Base-by-base conservation (phyloP, 2,113 vertebrate genomes). In the Malaclemys terrapin region DNA sequence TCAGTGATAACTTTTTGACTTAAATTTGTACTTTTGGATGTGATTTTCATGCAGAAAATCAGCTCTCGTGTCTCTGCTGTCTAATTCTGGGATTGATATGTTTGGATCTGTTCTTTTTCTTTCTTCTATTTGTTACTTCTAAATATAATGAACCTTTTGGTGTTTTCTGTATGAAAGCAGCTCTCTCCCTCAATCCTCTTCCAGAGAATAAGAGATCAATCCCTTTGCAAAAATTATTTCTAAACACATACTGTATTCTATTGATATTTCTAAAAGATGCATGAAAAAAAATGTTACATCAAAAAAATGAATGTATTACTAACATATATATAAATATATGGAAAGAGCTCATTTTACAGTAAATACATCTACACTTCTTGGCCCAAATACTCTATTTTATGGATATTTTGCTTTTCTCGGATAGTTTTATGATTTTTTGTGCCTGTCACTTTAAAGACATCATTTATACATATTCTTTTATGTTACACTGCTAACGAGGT, bases 381-480 rank as follows among this genome's bases (percentile, higher is more conserved):
- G 75, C 31, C 84, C 47, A 93, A 62, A 95, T 92, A 94, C 87
- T 95, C 69, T 62, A 52, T 17, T 69, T 92, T 94, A 90, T 83
- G 52, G 59, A 84, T 93, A 85, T 9, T 52, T 87, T 89, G 8
- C 29, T 92, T 94, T 78, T 91, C 84, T 92, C 65, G 75, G 89
- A 82, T 53, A 85, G 87, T 92, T n/a, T 95, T 94, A 93, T 97
- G 93, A 97, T 95, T 90, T 6, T 94, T 24, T 95, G 54, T 95
- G 47, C 82, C 80, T 95, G 93, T 95, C 95, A 93, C 80, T 94
- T 96, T 72, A 95, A 97, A 96, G 91, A 94, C 95, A 97, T 97
- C 89, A 93, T 96, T 95, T 89, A 92, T 95, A 96, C 42, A 47
- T 95, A 96, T 91, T 96, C 76, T 95, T 94, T 95, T 94, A 95